Evolutionary conservation across 64 coral and sea anemone genomes (phyloP).

Genomic region (Exaiptasia diaphana): DNA sequence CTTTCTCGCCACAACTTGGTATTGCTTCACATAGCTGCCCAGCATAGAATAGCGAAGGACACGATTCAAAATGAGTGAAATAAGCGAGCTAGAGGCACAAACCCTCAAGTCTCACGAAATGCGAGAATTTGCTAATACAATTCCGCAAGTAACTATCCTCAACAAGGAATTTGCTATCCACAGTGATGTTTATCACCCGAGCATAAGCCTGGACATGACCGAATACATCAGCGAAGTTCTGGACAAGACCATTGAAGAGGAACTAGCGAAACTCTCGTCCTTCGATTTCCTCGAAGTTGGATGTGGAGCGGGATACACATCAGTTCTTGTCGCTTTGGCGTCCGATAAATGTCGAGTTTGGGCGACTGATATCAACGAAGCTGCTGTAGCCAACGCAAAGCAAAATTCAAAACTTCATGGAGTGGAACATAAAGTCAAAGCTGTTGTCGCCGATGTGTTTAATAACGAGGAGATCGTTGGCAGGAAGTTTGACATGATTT

Average conservation of each 20-base stretch:
- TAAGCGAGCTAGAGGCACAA: too few relatives aligned
- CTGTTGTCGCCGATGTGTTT: background rate
- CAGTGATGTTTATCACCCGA: background rate
- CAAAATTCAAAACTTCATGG: background rate
- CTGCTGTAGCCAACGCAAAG: background rate
- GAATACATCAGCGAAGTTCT: background rate
- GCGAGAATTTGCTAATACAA: too few relatives aligned
- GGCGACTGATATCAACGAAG: background rate
- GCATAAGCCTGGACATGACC: background rate
- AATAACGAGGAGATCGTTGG: background rate
- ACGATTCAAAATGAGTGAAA: too few relatives aligned
- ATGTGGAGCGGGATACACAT: background rate
- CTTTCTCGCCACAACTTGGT: too few relatives aligned
- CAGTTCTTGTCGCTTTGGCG: background rate
- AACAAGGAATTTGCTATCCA: background rate
- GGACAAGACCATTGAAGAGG: too few relatives aligned
- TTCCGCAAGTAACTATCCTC: too few relatives aligned
- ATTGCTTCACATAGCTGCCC: too few relatives aligned
- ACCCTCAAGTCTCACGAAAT: too few relatives aligned
- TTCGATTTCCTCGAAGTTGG: conserved; percentile 9
- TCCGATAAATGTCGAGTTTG: background rate
- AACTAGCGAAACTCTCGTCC: background rate
- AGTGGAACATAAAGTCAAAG: background rate
- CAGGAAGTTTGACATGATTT: conserved; percentile 17
- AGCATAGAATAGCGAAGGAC: too few relatives aligned